phyloP scores from a whole-genome alignment of 2,888 invertebrate species.

The Nowickia ferox region DNA sequence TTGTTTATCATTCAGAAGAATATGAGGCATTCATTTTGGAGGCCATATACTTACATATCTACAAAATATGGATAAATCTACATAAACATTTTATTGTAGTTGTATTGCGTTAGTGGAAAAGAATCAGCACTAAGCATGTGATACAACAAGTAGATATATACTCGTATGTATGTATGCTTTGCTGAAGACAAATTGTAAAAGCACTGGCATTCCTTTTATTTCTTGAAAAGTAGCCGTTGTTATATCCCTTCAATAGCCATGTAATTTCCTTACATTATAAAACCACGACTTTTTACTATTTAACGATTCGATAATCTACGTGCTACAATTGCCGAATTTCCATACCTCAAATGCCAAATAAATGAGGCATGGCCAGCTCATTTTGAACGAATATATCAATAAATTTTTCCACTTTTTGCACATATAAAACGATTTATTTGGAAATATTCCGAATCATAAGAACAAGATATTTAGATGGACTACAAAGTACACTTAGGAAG shows the following conservation, averaged over 20 bases:
- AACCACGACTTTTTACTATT: too few species aligned
- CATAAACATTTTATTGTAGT: slow-evolving; percentile 4
- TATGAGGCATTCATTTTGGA: slow-evolving; percentile 51
- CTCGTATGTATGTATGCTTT: neutral
- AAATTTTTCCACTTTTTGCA: too few species aligned
- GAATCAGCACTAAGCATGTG: neutral
- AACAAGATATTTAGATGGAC: neutral
- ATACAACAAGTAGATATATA: neutral
- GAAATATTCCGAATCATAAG: too few species aligned
- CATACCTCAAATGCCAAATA: neutral
- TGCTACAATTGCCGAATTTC: neutral
- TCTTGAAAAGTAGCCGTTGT: neutral
- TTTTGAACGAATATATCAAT: too few species aligned
- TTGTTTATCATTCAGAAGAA: slow-evolving; percentile 64
- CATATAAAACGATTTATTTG: too few species aligned
- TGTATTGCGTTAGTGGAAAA: slow-evolving; percentile 9
- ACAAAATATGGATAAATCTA: slow-evolving; percentile 1
- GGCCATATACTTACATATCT: slow-evolving; percentile 43
- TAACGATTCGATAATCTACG: neutral
- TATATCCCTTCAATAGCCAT: neutral
- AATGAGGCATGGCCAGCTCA: too few species aligned
- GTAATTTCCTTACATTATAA: too few species aligned
- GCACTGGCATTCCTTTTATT: neutral
- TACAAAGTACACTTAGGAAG: neutral
- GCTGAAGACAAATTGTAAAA: neutral